Conservation (phyloP, 2,113 vertebrate genomes). For the Chamaetylas fuelleborni region DNA sequence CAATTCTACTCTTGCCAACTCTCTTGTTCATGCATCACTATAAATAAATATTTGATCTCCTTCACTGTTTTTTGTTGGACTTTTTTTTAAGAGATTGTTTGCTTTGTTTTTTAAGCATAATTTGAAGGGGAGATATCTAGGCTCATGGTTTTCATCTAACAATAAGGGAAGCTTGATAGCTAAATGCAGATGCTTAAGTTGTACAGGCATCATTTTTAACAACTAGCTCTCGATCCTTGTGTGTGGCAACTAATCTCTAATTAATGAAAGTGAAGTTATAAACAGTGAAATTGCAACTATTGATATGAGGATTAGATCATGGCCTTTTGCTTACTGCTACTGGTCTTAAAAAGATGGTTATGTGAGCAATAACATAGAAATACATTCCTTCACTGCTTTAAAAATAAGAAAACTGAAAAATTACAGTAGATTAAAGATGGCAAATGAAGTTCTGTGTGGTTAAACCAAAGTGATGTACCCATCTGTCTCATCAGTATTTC, state of each 20-base stretch:
- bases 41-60: background rate
- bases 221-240: background rate
- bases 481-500: conserved; percentile 46
- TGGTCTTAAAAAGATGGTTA: background rate
- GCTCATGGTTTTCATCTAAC: background rate
- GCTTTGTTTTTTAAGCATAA: background rate
- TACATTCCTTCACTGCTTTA: background rate
- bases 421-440: conserved; percentile 23
- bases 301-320: background rate
- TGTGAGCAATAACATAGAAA: background rate
- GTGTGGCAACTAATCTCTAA: background rate
- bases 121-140: background rate
- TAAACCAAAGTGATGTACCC: conserved; percentile 45
- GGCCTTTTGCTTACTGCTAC: background rate
- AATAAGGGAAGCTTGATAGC: background rate
- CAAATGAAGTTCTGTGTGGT: conserved; percentile 23
- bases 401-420: background rate
- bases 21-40: background rate
- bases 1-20: background rate
- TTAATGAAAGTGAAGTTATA: conserved; percentile 31
- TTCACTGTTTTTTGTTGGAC: background rate
- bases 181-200: background rate
- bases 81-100: background rate
- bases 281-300: background rate
- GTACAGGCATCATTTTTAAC: background rate